Base-by-base conservation (phyloP, 1,140 invertebrate genomes). In the Sarcophaga bullata region DNA sequence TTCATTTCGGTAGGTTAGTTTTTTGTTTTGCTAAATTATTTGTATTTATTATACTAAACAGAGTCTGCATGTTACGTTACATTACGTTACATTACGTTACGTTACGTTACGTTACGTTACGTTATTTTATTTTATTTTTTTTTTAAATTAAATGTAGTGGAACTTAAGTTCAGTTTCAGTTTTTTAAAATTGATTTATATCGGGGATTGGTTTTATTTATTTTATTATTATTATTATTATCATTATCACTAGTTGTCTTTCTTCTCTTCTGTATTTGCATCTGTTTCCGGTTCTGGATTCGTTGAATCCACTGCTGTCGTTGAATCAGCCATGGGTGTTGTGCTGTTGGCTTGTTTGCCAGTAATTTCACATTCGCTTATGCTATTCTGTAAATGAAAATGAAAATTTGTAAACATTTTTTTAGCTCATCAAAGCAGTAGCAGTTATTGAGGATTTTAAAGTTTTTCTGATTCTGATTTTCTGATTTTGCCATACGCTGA, bases 321-420 rank as follows among this genome's bases (percentile, higher is more conserved):
- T 48, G 81, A 58, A 46, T 72, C 68, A 15, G 81, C 25, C 49
- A 58, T 58, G 15, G 81, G 9, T 78, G 81, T 19, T 78, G 58
- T 17, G 37, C 47, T 58, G 54, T 54, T 75, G 50, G 37, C 52
- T 82, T 11, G 80, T 50, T 83, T 80, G 62, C 48, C 62, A 48
- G 80, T 68, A 46, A 81, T 46, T 62, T 84, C 83, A 17, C 58
- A 19, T 82, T 84, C 83, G 73, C 83, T 84, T 49, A 84, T 84
- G 62, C 83, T 84, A 80, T 82, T 84, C 83, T 84, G 81, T 80
- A 82, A 68, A 13, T 15, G 17, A 37, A 68, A 9, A 81, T 8
- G 13, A 48, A 46, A 10, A 48, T 75, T 15, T 46, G 11, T 37
- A 75, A 72, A 9, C 3, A 15, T 72, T 72, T 13, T 37, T 37